Conservation (phyloP, 53 echinoderm and acorn worm genomes). For the Holothuria scabra region DNA sequence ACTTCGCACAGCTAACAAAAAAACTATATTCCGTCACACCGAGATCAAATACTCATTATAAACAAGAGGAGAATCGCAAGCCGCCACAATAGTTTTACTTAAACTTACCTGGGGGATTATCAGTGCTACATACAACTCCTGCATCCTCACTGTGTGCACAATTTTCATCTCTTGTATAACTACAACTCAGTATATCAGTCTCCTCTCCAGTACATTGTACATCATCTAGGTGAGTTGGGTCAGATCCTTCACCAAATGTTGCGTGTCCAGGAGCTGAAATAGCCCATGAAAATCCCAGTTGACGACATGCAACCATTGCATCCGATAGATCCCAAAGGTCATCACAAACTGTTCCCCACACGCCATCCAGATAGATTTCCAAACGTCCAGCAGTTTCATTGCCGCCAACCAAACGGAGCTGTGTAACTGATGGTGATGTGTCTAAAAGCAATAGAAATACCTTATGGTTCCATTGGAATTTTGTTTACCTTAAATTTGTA, state of each 20-base stretch:
- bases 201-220: conserved; percentile 56
- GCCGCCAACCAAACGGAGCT: not conserved
- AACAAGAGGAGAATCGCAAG: too few species aligned
- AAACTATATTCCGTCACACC: too few species aligned
- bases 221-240: conserved; percentile 59
- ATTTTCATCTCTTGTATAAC: conserved; percentile 41
- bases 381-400: conserved; percentile 62
- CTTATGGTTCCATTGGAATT: too few species aligned
- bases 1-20: too few species aligned
- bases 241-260: conserved; percentile 50
- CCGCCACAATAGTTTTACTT: too few species aligned
- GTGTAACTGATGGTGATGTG: too few species aligned
- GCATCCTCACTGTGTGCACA: conserved; percentile 70
- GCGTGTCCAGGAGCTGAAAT: not conserved
- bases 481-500: too few species aligned
- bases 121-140: conserved; percentile 55
- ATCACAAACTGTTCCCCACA: conserved; percentile 82
- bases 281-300: conserved; percentile 64
- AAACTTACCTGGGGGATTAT: not conserved
- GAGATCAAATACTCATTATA: too few species aligned
- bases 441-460: too few species aligned
- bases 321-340: conserved; percentile 65
- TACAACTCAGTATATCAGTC: conserved; percentile 45
- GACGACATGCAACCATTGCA: conserved; percentile 63
- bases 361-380: conserved; percentile 64